Evolutionary conservation across 2,797 vertebrate genomes (phyloP).

Genomic region (Chelidonichthys spinosus): DNA sequence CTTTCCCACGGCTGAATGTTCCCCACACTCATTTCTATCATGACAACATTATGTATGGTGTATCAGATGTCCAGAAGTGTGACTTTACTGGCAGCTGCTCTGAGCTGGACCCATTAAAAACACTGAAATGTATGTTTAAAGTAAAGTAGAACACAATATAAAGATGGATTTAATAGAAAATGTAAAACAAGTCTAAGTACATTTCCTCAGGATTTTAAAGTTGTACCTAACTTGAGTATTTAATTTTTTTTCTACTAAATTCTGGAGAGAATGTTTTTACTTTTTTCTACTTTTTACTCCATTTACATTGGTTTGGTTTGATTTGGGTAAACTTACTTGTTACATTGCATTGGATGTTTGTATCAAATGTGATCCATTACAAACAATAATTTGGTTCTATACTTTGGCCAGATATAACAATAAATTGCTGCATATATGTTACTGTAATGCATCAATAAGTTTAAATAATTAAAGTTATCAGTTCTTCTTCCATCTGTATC

Average conservation of each 20-base stretch:
- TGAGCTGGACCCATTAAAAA: slow-evolving; percentile 2
- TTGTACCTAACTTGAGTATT: background rate
- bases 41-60: slow-evolving; percentile 21
- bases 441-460: background rate
- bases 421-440: background rate
- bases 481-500: too few species aligned
- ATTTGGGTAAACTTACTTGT: background rate
- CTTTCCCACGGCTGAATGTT: slow-evolving; percentile 32
- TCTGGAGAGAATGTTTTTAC: background rate
- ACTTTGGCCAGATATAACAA: background rate
- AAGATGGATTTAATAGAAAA: background rate
- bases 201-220: background rate
- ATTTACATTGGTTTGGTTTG: background rate
- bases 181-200: background rate
- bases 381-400: background rate
- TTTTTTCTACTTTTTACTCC: background rate
- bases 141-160: background rate
- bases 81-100: slow-evolving; percentile 38
- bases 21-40: slow-evolving; percentile 23
- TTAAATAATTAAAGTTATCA: too few species aligned
- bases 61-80: slow-evolving; percentile 42
- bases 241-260: background rate
- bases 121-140: background rate
- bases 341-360: background rate
- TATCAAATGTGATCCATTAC: background rate